Evolutionary conservation across 2,888 invertebrate species (phyloP).

Genomic region (Molorchus minor): DNA sequence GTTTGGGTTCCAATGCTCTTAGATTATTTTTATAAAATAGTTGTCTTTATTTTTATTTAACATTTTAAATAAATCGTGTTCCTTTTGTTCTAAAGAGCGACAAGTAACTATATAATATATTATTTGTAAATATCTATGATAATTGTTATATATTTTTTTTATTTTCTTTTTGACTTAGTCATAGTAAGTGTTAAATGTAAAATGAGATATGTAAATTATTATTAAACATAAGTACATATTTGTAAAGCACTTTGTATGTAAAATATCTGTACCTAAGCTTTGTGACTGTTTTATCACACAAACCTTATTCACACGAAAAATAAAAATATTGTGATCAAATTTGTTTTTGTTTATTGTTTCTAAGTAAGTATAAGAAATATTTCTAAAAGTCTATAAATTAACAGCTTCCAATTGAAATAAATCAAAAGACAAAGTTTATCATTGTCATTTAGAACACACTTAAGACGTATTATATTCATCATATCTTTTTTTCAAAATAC

Average conservation of each 20-base stretch:
- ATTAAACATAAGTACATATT: constrained; percentile 39
- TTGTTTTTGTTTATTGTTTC: neutral
- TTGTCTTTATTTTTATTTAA: constrained; percentile 42
- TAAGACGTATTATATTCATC: no score
- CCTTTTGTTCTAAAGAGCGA: constrained; percentile 8
- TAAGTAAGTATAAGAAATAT: no score
- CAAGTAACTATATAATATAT: constrained; percentile 7
- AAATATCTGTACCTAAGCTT: constrained; percentile 53
- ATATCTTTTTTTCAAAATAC: no score
- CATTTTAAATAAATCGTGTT: constrained; percentile 36
- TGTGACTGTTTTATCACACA: constrained; percentile 57
- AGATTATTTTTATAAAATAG: constrained; percentile 32
- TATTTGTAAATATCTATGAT: constrained; percentile 35
- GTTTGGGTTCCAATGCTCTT: neutral
- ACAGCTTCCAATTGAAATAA: no score
- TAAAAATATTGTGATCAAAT: constrained; percentile 39
- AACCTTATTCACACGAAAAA: constrained; percentile 52
- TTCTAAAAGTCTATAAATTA: no score
- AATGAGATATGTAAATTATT: constrained; percentile 46
- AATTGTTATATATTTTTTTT: constrained; percentile 42
- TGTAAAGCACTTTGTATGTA: constrained; percentile 51
- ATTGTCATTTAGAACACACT: no score
- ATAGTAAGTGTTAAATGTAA: constrained; percentile 51
- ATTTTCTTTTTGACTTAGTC: constrained; percentile 41
- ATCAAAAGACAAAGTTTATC: no score